Percentiles rank a stretch among this genome's conserved stretches.
phyloP scores from a whole-genome alignment of 2,888 invertebrate genomes.

The Drosophila pseudotalamancana region DNA sequence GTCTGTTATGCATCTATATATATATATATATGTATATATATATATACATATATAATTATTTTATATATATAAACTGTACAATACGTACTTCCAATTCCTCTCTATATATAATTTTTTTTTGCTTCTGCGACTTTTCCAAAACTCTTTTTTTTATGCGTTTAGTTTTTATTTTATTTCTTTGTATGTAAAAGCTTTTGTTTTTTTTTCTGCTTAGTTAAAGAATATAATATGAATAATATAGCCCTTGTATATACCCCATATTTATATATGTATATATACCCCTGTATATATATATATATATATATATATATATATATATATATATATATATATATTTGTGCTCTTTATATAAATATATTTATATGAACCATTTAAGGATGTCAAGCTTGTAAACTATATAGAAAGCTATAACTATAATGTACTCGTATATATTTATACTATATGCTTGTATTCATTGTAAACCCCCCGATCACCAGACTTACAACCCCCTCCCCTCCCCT shows the following conservation, averaged over 20 bases:
- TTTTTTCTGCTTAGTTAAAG: too few relatives aligned
- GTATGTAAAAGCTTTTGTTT: too few relatives aligned
- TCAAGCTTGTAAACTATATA: neutral
- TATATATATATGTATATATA: slow-evolving; percentile 15
- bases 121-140: neutral
- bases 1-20: slow-evolving; percentile 14
- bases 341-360: too few relatives aligned
- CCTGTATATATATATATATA: slow-evolving; percentile 23
- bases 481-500: neutral
- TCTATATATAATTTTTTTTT: too few relatives aligned
- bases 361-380: slow-evolving; percentile 4
- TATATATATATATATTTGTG: slow-evolving; percentile 15
- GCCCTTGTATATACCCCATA: too few relatives aligned
- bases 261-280: too few relatives aligned
- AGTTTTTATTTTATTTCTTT: neutral
- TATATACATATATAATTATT: slow-evolving; percentile 13
- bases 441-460: slow-evolving; percentile 26
- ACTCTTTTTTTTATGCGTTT: neutral
- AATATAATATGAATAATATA: too few relatives aligned
- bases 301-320: slow-evolving; percentile 16
- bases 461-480: neutral
- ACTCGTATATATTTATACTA: slow-evolving; percentile 25
- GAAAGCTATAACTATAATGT: slow-evolving; percentile 9
- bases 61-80: slow-evolving; percentile 17
- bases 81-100: slow-evolving; percentile 15